A percentile compares a stretch with the other conserved stretches of the same genome.
Conservation (phyloP, 2,797 vertebrate species). For the Gymnopithys bicolor region DNA sequence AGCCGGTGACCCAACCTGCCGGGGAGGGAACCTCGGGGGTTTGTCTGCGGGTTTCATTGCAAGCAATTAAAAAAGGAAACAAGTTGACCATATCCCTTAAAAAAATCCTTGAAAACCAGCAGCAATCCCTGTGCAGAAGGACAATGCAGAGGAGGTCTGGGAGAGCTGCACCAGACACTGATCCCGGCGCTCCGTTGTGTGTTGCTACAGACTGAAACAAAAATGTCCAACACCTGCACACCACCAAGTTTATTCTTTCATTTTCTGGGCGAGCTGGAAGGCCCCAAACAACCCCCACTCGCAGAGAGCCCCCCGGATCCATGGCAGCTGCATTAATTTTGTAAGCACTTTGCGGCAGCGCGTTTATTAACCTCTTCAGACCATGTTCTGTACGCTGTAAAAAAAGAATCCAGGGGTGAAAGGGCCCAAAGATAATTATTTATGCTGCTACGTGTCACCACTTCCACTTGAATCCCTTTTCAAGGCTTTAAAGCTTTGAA, state of each 20-base stretch:
- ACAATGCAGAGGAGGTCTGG: not conserved
- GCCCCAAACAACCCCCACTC: not conserved
- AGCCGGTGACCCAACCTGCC: fast-evolving
- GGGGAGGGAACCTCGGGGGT: not conserved
- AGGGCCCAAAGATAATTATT: conserved; percentile 69
- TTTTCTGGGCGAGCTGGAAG: not conserved
- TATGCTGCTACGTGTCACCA: conserved; percentile 59
- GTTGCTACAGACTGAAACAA: not conserved
- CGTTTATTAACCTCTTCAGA: conserved; percentile 59
- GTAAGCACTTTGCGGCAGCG: not conserved
- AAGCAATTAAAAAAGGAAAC: not conserved
- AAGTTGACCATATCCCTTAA: not conserved
- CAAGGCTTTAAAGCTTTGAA: conserved; percentile 61
- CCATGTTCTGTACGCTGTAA: not conserved
- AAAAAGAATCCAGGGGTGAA: conserved; percentile 62
- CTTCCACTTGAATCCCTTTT: conserved; percentile 61
- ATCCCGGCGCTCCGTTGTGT: fast-evolving
- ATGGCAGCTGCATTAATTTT: conserved; percentile 50
- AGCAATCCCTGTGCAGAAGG: not conserved
- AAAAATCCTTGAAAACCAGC: not conserved
- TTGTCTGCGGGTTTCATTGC: fast-evolving
- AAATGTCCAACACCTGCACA: not conserved
- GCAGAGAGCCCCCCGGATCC: conserved; percentile 7
- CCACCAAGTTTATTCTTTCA: not conserved
- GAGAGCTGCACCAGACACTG: fast-evolving